phyloP scores from a whole-genome alignment of 2,113 vertebrate genomes.

The Mustela nigripes region DNA sequence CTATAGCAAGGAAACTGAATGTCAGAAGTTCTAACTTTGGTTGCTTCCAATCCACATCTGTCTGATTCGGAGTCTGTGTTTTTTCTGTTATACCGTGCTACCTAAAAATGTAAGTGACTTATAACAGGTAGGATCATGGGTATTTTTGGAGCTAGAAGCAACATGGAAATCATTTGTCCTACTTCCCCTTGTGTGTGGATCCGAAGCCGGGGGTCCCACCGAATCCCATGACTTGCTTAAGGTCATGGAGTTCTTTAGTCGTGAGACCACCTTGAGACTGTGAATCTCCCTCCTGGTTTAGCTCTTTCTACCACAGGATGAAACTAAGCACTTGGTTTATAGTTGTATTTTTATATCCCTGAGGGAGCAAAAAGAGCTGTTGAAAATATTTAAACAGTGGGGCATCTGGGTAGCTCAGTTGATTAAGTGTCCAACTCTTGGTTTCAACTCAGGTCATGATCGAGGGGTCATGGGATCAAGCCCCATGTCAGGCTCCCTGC shows the following conservation, averaged over 20 bases:
- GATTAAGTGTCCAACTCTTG: neutral
- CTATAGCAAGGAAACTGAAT: neutral
- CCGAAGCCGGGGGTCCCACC: neutral
- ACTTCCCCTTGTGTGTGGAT: neutral
- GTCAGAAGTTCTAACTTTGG: neutral
- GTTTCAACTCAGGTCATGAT: neutral
- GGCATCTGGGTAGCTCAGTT: neutral
- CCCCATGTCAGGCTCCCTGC: neutral
- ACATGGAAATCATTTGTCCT: neutral
- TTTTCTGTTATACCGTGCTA: neutral
- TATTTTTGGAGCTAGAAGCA: conserved; percentile 12
- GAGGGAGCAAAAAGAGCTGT: neutral
- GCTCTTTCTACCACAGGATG: neutral
- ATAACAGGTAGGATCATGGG: neutral
- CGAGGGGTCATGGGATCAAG: neutral
- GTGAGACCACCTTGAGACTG: neutral
- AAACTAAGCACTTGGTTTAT: neutral
- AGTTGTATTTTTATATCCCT: neutral
- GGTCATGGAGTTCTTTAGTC: neutral
- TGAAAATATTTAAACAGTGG: neutral
- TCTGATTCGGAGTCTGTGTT: neutral
- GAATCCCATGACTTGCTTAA: neutral
- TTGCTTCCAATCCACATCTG: neutral
- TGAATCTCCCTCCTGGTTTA: neutral
- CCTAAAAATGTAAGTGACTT: neutral